These are phyloP conservation scores for Hypsibius dujardini DNA, from an alignment of 1,140 invertebrate genomes.

Conservation along the genomic window DNA sequence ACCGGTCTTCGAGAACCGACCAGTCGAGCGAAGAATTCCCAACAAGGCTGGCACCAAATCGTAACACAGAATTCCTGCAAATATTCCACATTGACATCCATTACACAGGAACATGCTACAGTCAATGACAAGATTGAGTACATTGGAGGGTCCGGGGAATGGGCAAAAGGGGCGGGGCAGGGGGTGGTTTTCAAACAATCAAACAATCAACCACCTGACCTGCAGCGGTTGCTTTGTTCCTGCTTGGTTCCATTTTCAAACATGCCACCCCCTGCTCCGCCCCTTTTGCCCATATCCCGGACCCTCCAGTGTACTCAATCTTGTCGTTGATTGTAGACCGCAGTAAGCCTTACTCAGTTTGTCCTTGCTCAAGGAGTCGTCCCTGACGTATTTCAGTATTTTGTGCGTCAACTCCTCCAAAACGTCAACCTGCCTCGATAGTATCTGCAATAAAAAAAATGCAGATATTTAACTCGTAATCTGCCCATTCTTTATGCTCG, in stretches of 20 bases:
- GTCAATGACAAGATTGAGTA: too few species aligned
- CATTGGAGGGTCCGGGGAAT: too few species aligned
- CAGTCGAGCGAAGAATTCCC: neutral
- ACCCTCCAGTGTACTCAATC: too few species aligned
- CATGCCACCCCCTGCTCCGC: too few species aligned
- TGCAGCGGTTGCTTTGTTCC: too few species aligned
- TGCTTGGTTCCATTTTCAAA: neutral
- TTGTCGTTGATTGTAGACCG: neutral
- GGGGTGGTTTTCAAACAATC: too few species aligned
- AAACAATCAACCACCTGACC: too few species aligned
- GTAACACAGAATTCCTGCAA: neutral
- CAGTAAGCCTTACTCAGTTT: constrained; percentile 29
- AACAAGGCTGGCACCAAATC: constrained; percentile 2
- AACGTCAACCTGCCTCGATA: constrained; percentile 17
- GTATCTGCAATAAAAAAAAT: neutral
- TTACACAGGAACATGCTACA: too few species aligned
- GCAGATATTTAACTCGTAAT: constrained; percentile 10
- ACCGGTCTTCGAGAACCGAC: neutral
- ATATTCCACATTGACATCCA: constrained; percentile 14
- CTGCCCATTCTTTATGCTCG: constrained; percentile 4
- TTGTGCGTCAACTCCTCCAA: constrained; percentile 20
- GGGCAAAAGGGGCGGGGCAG: too few species aligned
- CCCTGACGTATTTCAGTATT: constrained; percentile 40
- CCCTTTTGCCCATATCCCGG: too few species aligned
- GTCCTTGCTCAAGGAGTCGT: constrained; percentile 43